These are phyloP conservation scores for Junonia oenone DNA, from an alignment of 2,888 invertebrate genomes.

Conservation along the genomic window DNA sequence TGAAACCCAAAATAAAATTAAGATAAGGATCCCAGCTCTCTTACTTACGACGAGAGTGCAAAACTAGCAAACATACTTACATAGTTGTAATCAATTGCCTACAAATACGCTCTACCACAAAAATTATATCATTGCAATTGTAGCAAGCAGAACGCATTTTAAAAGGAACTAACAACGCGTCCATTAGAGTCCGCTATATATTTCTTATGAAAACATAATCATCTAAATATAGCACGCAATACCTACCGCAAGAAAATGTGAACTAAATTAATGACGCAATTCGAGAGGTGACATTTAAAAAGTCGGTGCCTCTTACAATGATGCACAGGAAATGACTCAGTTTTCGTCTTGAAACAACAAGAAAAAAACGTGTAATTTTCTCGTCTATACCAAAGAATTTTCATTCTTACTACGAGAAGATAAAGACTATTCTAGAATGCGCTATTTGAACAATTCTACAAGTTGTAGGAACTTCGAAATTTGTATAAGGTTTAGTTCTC, in stretches of 20 bases:
- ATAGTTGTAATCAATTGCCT: too few relatives aligned
- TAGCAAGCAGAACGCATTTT: too few relatives aligned
- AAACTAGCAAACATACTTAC: too few relatives aligned
- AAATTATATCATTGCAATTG: not conserved
- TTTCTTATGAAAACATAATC: too few relatives aligned
- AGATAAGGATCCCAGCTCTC: too few relatives aligned
- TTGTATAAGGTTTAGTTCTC: not conserved
- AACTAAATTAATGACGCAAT: conserved; percentile 19
- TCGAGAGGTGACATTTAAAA: conserved; percentile 46
- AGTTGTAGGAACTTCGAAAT: not conserved
- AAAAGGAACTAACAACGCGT: too few relatives aligned
- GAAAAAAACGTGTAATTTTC: conserved; percentile 4
- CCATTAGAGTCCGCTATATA: too few relatives aligned
- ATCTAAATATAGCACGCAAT: not conserved
- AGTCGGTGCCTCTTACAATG: conserved; percentile 38
- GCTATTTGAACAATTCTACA: not conserved
- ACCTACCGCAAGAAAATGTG: conserved; percentile 2
- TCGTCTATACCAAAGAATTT: not conserved
- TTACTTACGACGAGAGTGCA: too few relatives aligned
- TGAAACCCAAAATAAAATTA: too few relatives aligned
- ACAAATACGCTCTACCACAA: too few relatives aligned
- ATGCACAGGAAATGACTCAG: conserved; percentile 53
- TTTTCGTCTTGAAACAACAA: conserved; percentile 30
- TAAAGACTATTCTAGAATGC: not conserved
- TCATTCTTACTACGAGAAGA: not conserved